These are phyloP conservation scores for Heliconius congener DNA, from an alignment of 1,140 invertebrate species.

Conservation along the genomic window DNA sequence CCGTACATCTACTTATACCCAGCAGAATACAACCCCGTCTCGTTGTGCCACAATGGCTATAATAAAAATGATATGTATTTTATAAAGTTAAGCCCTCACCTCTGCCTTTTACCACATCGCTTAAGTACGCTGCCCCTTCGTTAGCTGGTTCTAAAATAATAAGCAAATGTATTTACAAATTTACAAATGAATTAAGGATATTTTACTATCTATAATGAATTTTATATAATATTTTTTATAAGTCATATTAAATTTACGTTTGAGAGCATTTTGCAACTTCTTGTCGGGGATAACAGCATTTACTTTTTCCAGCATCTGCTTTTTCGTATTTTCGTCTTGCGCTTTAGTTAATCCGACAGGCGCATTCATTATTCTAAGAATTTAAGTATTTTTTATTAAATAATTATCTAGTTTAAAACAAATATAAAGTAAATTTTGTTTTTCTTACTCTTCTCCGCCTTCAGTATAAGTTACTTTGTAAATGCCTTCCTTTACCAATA, in stretches of 20 bases:
- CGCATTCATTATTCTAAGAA: conserved; percentile 49
- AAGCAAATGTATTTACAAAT: too few relatives aligned
- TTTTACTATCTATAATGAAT: background rate
- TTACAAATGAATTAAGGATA: background rate
- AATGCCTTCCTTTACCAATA: conserved; percentile 47
- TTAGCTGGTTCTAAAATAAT: conserved; percentile 46
- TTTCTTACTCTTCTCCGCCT: conserved; percentile 54
- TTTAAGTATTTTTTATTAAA: background rate
- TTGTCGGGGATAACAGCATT: conserved; percentile 49
- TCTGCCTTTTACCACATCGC: conserved; percentile 55
- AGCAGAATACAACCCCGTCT: too few relatives aligned
- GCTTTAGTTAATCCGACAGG: conserved; percentile 47
- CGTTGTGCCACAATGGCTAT: background rate
- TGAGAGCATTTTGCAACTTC: conserved; percentile 46
- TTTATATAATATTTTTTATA: background rate
- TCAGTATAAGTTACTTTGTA: conserved; percentile 59
- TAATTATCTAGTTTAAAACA: background rate
- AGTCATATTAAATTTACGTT: conserved; percentile 41
- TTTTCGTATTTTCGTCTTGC: conserved; percentile 26
- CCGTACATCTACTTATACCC: too few relatives aligned
- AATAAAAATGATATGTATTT: background rate
- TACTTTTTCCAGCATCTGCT: conserved; percentile 44
- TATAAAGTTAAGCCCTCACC: conserved; percentile 35
- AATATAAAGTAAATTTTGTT: background rate
- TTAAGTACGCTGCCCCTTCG: conserved; percentile 57